Evolutionary conservation across 2,113 vertebrate species (phyloP).

Genomic region (Triplophysa tibetana): DNA sequence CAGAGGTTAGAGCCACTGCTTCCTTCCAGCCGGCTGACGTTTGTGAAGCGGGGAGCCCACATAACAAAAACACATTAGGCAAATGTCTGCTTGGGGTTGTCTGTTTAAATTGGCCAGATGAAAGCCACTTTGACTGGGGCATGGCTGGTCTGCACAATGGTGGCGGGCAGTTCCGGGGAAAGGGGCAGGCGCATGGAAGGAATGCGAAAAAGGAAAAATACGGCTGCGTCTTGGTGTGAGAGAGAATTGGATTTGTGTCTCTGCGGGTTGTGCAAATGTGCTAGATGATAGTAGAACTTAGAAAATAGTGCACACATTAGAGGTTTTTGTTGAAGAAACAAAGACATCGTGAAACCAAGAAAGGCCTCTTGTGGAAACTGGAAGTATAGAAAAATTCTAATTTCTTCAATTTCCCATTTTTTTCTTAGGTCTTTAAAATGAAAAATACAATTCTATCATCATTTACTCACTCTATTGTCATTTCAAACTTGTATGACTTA

Average conservation of each 20-base stretch:
- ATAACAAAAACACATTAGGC: constrained; percentile 82
- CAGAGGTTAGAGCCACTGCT: constrained; percentile 59
- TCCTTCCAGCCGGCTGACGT: constrained; percentile 70
- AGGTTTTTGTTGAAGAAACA: constrained; percentile 8
- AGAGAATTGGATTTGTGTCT: constrained; percentile 19
- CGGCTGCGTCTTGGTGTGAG: not conserved
- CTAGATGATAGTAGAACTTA: constrained; percentile 39
- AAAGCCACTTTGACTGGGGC: constrained; percentile 72
- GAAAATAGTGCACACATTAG: constrained; percentile 37
- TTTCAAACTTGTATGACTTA: too few species aligned
- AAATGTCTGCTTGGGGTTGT: constrained; percentile 78
- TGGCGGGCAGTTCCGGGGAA: constrained; percentile 60
- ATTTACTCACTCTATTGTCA: too few species aligned
- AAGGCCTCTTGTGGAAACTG: too few species aligned
- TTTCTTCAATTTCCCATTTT: too few species aligned
- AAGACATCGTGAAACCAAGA: not conserved
- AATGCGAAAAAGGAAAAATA: constrained; percentile 22
- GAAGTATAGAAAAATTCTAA: too few species aligned
- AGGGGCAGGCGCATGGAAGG: constrained; percentile 39
- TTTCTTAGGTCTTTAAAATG: too few species aligned
- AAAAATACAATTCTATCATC: too few species aligned
- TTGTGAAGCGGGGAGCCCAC: constrained; percentile 75
- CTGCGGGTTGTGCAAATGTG: constrained; percentile 36
- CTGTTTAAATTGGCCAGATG: constrained; percentile 78
- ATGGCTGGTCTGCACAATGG: constrained; percentile 65